phyloP scores from a whole-genome alignment of 1,140 invertebrate genomes.

The Trichoplusia ni region DNA sequence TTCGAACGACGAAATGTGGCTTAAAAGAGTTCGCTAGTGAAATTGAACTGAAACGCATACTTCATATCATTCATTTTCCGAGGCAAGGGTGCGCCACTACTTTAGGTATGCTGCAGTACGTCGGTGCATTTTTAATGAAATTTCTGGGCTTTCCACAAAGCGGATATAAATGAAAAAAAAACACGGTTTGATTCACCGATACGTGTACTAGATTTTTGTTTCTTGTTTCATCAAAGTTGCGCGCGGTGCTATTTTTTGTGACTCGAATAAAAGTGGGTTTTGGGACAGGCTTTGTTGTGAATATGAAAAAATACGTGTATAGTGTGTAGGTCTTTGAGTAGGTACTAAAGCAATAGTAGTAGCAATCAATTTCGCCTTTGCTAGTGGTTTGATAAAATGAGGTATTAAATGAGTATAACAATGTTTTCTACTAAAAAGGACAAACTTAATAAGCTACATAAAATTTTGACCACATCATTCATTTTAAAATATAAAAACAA shows the following conservation, averaged over 20 bases:
- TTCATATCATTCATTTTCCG: conserved; percentile 40
- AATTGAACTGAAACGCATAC: conserved; percentile 16
- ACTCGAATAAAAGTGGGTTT: conserved; percentile 13
- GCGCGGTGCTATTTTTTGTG: conserved; percentile 18
- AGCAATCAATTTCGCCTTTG: too few species aligned
- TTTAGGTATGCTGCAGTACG: conserved; percentile 36
- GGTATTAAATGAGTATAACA: too few species aligned
- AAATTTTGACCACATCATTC: too few species aligned
- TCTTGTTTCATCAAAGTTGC: conserved; percentile 31
- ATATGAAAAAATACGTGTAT: conserved; percentile 6
- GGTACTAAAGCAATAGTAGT: too few species aligned
- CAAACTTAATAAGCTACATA: too few species aligned
- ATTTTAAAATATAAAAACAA: too few species aligned
- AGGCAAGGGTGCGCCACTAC: conserved; percentile 43
- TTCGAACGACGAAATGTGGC: neutral
- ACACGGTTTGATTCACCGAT: conserved; percentile 43
- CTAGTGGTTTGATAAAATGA: too few species aligned
- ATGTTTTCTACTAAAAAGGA: too few species aligned
- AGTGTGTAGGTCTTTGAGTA: too few species aligned
- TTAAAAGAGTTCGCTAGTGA: neutral
- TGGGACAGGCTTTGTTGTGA: neutral
- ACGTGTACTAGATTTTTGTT: conserved; percentile 25
- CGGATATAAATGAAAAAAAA: conserved; percentile 60
- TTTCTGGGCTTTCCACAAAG: conserved; percentile 68
- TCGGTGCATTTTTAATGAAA: conserved; percentile 70